Evolutionary conservation across 37 sponge, comb jelly and placozoan genomes (phyloP), one percentile per base, ranked within the genome.

Genomic region (Cliona cf. orientalis): DNA sequence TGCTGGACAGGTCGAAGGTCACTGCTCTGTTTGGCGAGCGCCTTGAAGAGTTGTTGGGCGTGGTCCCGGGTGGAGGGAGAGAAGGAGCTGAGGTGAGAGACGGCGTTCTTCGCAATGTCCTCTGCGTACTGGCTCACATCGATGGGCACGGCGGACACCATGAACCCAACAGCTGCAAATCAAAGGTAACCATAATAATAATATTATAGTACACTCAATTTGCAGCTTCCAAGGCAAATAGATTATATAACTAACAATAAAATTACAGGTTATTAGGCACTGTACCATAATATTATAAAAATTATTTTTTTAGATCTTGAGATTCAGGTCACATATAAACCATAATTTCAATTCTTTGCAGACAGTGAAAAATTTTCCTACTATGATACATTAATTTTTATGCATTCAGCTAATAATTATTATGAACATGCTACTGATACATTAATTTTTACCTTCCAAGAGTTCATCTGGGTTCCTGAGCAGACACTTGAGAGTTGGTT

Each of bases 381-480:
- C n/a, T n/a, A n/a, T n/a, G n/a, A n/a, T n/a, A n/a, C n/a, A n/a
- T n/a, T 49, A 49, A 49, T 49, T 49, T 19, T 49, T 49, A 49
- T 49, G 55, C 55, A 49, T 17, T 49, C 55, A 17, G 55, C 14
- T 49, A 49, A 49, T 49, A 17, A 17, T 49, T 11, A 17, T 49
- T 49, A 19, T 19, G 14, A 49, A 49, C 55, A 49, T 19, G 17
- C 55, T 19, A n/a, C 14, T 19, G 17, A 49, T 49, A 49, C 55
- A 49, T n/a, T 49, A 35, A 38, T 22, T 53, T 65, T 40, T 32
- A 93, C 93, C 86, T 46, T 75, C 46, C 14, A 89, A 41, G 4
- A 85, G 60, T 31, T 89, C 90, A 58, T 93, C 93, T 21, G 93
- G 89, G 19, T 84, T 88, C 23, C 93, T 49, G 7, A 93, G 77